A percentile compares a stretch with the other conserved stretches of the same genome.
These are phyloP conservation scores for Ornithoptera alexandrae DNA, from an alignment of 2,888 invertebrate genomes.

Conservation along the genomic window DNA sequence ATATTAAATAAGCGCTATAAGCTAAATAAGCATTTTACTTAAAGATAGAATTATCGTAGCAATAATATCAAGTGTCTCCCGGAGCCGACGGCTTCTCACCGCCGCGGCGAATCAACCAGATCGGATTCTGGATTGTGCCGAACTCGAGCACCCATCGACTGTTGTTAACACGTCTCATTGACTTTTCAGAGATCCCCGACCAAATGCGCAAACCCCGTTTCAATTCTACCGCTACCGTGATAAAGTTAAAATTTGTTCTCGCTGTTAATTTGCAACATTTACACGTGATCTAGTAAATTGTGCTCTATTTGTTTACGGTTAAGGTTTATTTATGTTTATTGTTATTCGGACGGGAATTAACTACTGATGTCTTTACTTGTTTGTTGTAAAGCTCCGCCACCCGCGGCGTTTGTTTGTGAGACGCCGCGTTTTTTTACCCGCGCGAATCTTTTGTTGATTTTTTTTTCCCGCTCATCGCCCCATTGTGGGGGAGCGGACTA, in stretches of 20 bases:
- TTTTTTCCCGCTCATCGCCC: constrained; percentile 36
- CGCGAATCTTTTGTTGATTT: constrained; percentile 44
- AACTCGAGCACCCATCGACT: constrained; percentile 25
- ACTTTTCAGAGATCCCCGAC: constrained; percentile 30
- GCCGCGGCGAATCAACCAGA: constrained; percentile 33
- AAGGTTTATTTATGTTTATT: constrained; percentile 10
- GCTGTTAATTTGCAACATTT: neutral
- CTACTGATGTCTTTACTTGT: constrained; percentile 29
- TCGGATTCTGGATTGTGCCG: constrained; percentile 34
- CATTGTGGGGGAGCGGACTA: constrained; percentile 47
- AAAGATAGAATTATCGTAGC: neutral
- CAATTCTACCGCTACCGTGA: neutral
- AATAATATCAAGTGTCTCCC: constrained; percentile 13
- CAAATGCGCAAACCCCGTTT: constrained; percentile 1
- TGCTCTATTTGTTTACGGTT: neutral
- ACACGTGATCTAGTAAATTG: neutral
- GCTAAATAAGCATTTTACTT: neutral
- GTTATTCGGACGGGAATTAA: constrained; percentile 3
- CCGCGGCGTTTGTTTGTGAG: constrained; percentile 57
- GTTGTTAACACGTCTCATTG: constrained; percentile 34
- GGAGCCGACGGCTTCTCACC: constrained; percentile 4
- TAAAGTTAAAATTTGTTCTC: constrained; percentile 11
- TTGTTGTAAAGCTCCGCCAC: constrained; percentile 43
- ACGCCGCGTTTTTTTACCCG: constrained; percentile 43
- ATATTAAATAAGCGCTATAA: no score